These are phyloP conservation scores for Ectemnius continuus DNA, from an alignment of 2,888 invertebrate genomes.

Conservation along the genomic window DNA sequence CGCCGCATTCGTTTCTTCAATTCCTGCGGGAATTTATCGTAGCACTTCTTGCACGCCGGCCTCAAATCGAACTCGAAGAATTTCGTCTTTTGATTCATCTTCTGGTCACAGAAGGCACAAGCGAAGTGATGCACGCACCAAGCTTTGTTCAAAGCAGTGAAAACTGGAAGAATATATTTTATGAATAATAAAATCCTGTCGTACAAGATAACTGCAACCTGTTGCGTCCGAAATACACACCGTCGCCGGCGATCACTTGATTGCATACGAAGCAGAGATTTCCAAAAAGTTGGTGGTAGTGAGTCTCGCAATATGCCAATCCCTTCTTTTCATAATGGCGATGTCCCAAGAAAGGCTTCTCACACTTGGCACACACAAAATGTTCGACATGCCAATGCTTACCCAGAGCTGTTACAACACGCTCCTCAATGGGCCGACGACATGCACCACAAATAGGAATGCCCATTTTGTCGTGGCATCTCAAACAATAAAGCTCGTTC, in stretches of 20 bases:
- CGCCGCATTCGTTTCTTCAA: slow-evolving; percentile 94
- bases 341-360: slow-evolving; percentile 99
- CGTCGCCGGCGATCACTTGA: slow-evolving; percentile 98
- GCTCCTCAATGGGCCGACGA: slow-evolving; percentile 98
- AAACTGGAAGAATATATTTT: slow-evolving; percentile 83
- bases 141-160: slow-evolving; percentile 98
- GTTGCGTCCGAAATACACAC: slow-evolving; percentile 80
- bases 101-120: slow-evolving; percentile 97
- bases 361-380: slow-evolving; percentile 99
- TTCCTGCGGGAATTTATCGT: slow-evolving; percentile 97
- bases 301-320: slow-evolving; percentile 98
- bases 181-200: slow-evolving; percentile 1
- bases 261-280: slow-evolving; percentile 99
- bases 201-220: slow-evolving; percentile 3
- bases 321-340: slow-evolving; percentile 99
- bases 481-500: slow-evolving; percentile 97
- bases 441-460: slow-evolving; percentile 99
- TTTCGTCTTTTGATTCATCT: slow-evolving; percentile 97
- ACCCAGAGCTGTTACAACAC: slow-evolving; percentile 98
- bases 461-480: slow-evolving; percentile 99
- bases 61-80: slow-evolving; percentile 99
- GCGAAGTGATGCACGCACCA: slow-evolving; percentile 99
- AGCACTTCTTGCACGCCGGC: slow-evolving; percentile 99
- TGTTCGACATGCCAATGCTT: slow-evolving; percentile 99
- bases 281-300: slow-evolving; percentile 99